Evolutionary conservation across 2,888 invertebrate genomes (phyloP).

Genomic region (Stenolophus ochropezus): DNA sequence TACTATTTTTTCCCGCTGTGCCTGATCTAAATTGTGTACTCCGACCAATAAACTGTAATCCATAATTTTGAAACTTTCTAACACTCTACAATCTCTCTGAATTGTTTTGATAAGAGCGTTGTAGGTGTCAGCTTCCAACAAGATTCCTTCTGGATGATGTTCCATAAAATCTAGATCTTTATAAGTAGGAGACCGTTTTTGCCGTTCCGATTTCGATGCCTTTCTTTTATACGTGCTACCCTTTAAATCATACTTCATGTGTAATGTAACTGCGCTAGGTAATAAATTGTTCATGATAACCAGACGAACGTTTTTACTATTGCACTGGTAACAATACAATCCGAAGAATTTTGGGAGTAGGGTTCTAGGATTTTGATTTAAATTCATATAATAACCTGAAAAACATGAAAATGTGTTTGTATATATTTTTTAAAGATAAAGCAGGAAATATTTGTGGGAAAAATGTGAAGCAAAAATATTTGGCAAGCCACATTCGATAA

Average conservation of each 20-base stretch:
- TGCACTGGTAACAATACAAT: slow-evolving; percentile 98
- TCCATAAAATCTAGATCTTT: slow-evolving; percentile 99
- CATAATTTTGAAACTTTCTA: slow-evolving; percentile 97
- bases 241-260: slow-evolving; percentile 99
- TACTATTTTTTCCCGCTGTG: slow-evolving; percentile 86
- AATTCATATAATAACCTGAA: slow-evolving; percentile 79
- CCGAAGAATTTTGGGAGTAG: slow-evolving; percentile 99
- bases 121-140: slow-evolving; percentile 96
- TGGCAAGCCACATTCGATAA: background rate
- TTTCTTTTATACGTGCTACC: slow-evolving; percentile 99
- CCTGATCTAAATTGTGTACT: slow-evolving; percentile 96
- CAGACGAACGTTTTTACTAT: slow-evolving; percentile 98
- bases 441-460: background rate
- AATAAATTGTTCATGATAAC: slow-evolving; percentile 99
- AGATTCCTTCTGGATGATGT: slow-evolving; percentile 95
- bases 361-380: slow-evolving; percentile 98
- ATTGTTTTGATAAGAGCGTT: slow-evolving; percentile 97
- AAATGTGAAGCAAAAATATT: background rate
- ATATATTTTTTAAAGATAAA: too few species aligned
- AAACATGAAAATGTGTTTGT: background rate
- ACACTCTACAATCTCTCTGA: slow-evolving; percentile 95
- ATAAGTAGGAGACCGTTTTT: slow-evolving; percentile 94
- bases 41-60: slow-evolving; percentile 98
- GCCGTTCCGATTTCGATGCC: slow-evolving; percentile 95
- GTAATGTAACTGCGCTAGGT: slow-evolving; percentile 94